phyloP scores from a whole-genome alignment of 2,113 vertebrate genomes.

The Agapornis roseicollis region DNA sequence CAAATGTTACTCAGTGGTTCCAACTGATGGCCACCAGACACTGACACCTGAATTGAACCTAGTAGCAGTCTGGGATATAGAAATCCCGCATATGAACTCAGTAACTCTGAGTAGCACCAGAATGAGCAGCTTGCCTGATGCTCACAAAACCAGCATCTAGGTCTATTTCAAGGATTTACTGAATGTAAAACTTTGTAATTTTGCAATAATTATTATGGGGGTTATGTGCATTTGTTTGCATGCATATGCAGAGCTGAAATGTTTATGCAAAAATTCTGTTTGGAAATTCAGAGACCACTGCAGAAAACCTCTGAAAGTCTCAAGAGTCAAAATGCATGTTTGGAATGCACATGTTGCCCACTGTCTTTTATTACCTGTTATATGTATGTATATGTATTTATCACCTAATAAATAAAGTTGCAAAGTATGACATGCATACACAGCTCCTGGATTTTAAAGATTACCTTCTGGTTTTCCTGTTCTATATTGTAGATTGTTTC shows the following conservation, averaged over 20 bases:
- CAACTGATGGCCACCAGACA: neutral
- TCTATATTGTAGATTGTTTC: neutral
- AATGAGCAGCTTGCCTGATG: neutral
- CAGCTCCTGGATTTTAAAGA: neutral
- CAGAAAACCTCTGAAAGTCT: neutral
- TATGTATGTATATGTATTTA: neutral
- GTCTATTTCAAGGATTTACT: neutral
- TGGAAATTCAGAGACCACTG: neutral
- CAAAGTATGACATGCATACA: neutral
- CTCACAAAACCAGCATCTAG: neutral
- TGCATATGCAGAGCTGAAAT: neutral
- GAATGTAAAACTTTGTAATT: neutral
- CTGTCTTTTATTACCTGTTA: neutral
- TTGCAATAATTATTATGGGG: fast-evolving
- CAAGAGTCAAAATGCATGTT: neutral
- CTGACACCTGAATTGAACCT: neutral
- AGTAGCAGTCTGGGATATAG: neutral
- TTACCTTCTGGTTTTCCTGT: neutral
- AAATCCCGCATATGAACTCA: neutral
- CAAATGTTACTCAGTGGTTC: neutral
- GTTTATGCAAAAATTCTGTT: neutral
- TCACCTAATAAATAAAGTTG: neutral
- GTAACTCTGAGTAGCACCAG: neutral
- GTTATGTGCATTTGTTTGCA: neutral
- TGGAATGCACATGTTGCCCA: neutral